Percentiles rank a stretch among this genome's conserved stretches.
phyloP scores from a whole-genome alignment of 2,797 vertebrate genomes.

The Lepilemur ruficaudatus region DNA sequence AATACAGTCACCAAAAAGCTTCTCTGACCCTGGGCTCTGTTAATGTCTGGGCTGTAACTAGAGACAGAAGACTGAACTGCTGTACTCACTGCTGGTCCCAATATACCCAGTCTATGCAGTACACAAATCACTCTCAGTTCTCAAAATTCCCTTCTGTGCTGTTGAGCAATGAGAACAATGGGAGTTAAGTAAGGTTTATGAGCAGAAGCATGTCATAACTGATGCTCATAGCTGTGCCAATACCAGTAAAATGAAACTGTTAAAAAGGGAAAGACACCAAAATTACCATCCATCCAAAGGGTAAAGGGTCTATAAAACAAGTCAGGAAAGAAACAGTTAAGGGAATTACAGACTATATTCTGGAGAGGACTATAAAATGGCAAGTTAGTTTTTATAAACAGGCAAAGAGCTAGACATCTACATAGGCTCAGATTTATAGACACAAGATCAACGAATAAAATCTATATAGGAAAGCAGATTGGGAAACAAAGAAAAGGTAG shows the following conservation, averaged over 20 bases:
- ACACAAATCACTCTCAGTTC: neutral
- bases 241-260: slow-evolving; percentile 35
- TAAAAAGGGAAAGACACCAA: neutral
- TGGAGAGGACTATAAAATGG: neutral
- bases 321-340: neutral
- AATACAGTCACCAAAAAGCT: neutral
- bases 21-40: neutral
- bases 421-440: neutral
- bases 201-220: neutral
- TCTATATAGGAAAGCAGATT: neutral
- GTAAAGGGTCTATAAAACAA: neutral
- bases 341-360: neutral
- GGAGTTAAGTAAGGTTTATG: slow-evolving; percentile 15
- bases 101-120: neutral
- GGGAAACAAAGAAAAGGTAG: neutral
- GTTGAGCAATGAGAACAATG: neutral
- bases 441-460: neutral
- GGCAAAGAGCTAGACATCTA: neutral
- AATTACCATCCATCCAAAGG: neutral
- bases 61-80: neutral
- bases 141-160: neutral
- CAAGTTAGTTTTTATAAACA: neutral
- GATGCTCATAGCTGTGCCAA: neutral
- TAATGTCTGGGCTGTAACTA: neutral
- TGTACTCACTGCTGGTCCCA: neutral